Evolutionary conservation across 2,888 invertebrate species (phyloP), one percentile per base, ranked within the genome.

Genomic region (Eupsilia transversa): DNA sequence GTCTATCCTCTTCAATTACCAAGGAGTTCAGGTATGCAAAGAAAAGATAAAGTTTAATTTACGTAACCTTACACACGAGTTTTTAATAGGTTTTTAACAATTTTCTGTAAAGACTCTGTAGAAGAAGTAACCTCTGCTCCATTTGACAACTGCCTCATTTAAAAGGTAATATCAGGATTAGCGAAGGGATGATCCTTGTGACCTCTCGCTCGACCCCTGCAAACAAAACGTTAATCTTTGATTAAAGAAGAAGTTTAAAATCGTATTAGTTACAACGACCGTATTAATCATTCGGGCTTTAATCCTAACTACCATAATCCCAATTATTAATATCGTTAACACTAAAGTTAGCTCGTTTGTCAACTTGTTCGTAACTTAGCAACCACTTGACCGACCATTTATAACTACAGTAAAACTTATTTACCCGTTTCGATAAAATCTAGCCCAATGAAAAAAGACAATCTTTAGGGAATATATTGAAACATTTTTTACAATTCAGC

Each of bases 161-260:
- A 82, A 71, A 88, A 88, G 61, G 68, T 72, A 64, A 82, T 74
- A 82, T 76, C 75, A 10, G 86, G 80, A 57, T 96, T 93, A 84
- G 91, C 93, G 73, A 97, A 97, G 6, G 97, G 97, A 93, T 97
- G 96, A 86, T 96, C 88, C 71, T 94, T 94, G 91, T 97, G 96
- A 41, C n/a, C n/a, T n/a, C n/a, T n/a, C n/a, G 94, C 95, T 61
- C 87, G 78, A 52, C 93, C 94, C 70, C 97, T 97, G 94, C 74
- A 92, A 89, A 79, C 68, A 78, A 78, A 80, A 68, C 67, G 68
- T 74, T 80, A 80, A 72, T 80, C 72, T 77, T 71, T 68, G 64
- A 82, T 77, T 78, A 82, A 82, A 82, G 78, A 82, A 82, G 65
- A 74, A 82, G 73, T 78, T 82, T 82, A 82, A 83, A 73, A 66